Base-by-base conservation (phyloP, 2,113 vertebrate species). In the Ceyx margarethae region DNA sequence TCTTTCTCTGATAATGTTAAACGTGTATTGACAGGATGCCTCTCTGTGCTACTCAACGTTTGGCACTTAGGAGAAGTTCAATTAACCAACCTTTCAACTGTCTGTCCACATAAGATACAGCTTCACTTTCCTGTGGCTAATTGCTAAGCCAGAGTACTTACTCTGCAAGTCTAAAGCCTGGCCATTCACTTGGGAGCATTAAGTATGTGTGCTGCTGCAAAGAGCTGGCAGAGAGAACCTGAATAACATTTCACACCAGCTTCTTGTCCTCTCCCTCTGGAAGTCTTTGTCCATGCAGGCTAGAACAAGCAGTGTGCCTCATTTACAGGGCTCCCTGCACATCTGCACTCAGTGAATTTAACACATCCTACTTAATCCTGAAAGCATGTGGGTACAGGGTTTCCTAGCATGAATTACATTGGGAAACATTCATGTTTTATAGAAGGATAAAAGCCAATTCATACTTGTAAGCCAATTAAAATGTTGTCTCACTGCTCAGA, bases 391-490 rank as follows among this genome's bases (percentile, higher is more conserved):
- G 58, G 28, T 33, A 77, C 78, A 78, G 6, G 15, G 50, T 51
- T 81, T 86, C 66, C 60, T 85, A 89, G 64, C 37, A 79, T 40
- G 93, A 94, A 90, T 90, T 80, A 95, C 50, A 76, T 87, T 95
- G 67, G 12, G n/a, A 90, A 95, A 78, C 71, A 85, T 72, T 53
- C 7, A 5, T 48, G 37, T 62, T 95, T 83, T 82, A 67, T 72
- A 29, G 5, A 61, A 62, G 83, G 68, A 90, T 71, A 86, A 95
- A 82, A 96, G 72, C 67, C 4, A 3, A 72, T 80, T 73, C 85
- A 22, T 87, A 92, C 67, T 93, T 64, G 46, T 89, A 96, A 94
- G 45, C 82, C 95, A 95, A 96, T 95, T 96, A 96, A 95, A 96
- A 94, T 58, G 57, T 85, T 94, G 80, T 86, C 75, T 89, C 86